Percentiles rank a stretch among this genome's conserved stretches.
phyloP scores from a whole-genome alignment of 2,113 vertebrate genomes.

The Marmota monax region DNA sequence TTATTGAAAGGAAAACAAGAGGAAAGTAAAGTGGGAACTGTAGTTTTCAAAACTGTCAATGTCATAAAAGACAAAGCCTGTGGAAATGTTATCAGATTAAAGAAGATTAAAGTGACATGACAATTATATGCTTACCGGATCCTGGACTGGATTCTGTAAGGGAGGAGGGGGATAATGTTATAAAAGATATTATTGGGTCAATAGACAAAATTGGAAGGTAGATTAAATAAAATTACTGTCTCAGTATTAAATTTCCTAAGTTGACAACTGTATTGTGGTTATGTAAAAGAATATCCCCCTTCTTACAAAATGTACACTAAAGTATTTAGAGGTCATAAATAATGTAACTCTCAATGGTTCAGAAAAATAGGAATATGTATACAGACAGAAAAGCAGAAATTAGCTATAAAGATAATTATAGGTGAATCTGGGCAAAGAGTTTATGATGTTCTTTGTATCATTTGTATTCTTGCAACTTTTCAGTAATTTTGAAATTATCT shows the following conservation, averaged over 20 bases:
- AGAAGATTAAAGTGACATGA: background rate
- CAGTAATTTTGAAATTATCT: constrained; percentile 48
- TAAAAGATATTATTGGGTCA: background rate
- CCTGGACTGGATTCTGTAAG: background rate
- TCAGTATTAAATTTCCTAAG: constrained; percentile 27
- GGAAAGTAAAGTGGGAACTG: background rate
- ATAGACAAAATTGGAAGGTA: background rate
- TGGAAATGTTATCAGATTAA: background rate
- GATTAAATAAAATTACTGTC: background rate
- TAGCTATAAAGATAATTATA: background rate
- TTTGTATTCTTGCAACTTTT: background rate
- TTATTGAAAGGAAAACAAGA: background rate
- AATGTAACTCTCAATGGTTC: background rate
- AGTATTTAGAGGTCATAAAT: constrained; percentile 15
- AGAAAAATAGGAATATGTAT: background rate
- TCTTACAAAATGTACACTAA: constrained; percentile 11
- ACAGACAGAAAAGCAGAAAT: background rate
- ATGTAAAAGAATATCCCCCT: background rate
- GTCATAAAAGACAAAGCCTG: background rate
- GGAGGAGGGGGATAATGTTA: background rate
- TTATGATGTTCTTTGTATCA: background rate
- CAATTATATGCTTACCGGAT: background rate
- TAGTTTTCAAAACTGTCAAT: background rate
- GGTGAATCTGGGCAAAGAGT: background rate
- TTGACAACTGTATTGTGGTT: background rate